Percentiles rank a stretch among this genome's conserved stretches.
Evolutionary conservation across 2,113 vertebrate genomes (phyloP).

Genomic region (Scopus umbretta): DNA sequence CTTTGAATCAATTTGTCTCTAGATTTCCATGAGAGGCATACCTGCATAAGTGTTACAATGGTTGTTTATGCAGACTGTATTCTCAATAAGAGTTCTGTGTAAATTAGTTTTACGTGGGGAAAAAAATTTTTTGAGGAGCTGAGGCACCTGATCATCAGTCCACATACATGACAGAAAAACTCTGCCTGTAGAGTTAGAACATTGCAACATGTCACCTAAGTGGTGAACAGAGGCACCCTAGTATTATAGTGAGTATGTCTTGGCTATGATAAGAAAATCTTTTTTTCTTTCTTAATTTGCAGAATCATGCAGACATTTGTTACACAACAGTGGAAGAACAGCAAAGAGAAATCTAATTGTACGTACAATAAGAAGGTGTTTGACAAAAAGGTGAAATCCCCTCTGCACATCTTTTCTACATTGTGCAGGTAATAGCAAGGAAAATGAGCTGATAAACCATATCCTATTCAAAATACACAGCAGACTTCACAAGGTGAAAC

Average conservation of each 20-base stretch:
- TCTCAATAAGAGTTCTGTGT: neutral
- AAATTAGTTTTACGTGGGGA: neutral
- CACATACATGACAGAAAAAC: neutral
- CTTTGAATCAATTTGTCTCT: neutral
- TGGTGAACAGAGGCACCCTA: neutral
- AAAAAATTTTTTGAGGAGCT: neutral
- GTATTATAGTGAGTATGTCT: neutral
- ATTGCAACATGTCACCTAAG: neutral
- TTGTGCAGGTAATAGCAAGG: constrained; percentile 80
- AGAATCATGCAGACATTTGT: constrained; percentile 94
- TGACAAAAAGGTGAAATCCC: constrained; percentile 88
- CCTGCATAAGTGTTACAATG: neutral
- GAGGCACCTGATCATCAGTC: neutral
- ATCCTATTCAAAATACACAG: neutral
- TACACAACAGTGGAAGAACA: constrained; percentile 88
- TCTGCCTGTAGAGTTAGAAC: neutral
- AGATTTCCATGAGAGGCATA: neutral
- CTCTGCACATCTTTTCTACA: constrained; percentile 90
- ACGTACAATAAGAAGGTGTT: constrained; percentile 82
- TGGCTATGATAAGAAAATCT: neutral
- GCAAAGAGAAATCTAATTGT: constrained; percentile 84
- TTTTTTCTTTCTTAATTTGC: constrained; percentile 31
- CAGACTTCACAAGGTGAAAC: constrained; percentile 9
- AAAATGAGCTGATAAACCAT: neutral
- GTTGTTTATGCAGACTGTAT: neutral